Percentiles rank a stretch among this genome's conserved stretches.
phyloP scores from a whole-genome alignment of 2,113 vertebrate species.

The Apeltes quadracus region DNA sequence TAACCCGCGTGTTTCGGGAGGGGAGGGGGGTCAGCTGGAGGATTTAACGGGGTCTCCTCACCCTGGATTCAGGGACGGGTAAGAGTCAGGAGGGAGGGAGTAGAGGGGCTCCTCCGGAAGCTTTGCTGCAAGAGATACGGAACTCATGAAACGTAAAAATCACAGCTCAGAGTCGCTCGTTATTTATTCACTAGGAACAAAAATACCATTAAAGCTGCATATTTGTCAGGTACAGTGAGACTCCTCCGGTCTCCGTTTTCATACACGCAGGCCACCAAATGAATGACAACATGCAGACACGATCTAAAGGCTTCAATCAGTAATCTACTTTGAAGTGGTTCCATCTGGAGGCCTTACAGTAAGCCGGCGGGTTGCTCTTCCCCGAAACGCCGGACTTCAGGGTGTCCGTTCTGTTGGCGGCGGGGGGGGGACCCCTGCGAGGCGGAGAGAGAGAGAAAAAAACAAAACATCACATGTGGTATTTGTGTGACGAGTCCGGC shows the following conservation, averaged over 20 bases:
- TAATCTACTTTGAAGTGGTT: too few species aligned
- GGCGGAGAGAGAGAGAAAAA: constrained; percentile 2
- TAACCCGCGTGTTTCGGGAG: too few species aligned
- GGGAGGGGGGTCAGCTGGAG: too few species aligned
- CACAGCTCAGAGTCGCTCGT: not conserved
- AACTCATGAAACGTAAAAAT: not conserved
- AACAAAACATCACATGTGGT: not conserved
- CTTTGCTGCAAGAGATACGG: constrained; percentile 57
- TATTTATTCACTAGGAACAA: not conserved
- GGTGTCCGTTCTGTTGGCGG: constrained; percentile 50
- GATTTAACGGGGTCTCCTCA: constrained; percentile 38
- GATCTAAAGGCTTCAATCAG: too few species aligned
- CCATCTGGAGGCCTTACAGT: constrained; percentile 63
- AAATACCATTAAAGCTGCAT: not conserved
- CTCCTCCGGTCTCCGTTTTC: too few species aligned
- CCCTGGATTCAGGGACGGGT: constrained; percentile 70
- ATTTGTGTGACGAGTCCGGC: not conserved
- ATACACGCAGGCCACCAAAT: too few species aligned
- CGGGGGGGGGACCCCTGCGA: constrained; percentile 57
- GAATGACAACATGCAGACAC: too few species aligned
- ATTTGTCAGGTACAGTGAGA: too few species aligned
- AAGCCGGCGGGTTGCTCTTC: constrained; percentile 48
- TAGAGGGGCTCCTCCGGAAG: constrained; percentile 80
- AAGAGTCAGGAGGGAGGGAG: constrained; percentile 82
- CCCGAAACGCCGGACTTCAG: constrained; percentile 65